Percentiles rank a stretch among this genome's conserved stretches.
Conservation (phyloP, 1,140 invertebrate genomes). For the Periplaneta americana region DNA sequence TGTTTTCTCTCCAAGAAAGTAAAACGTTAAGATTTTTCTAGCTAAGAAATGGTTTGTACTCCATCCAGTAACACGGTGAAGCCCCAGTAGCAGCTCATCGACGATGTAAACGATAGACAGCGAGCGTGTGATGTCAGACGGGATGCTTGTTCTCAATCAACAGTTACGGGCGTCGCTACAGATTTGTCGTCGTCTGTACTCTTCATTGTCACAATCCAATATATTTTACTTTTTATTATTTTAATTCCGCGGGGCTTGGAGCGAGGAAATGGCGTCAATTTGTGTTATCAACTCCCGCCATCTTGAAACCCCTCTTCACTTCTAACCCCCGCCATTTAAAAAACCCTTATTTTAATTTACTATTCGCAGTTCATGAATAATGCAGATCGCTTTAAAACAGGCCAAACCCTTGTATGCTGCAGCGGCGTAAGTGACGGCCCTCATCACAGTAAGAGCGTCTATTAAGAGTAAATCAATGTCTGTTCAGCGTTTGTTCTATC, state of each 20-base stretch:
- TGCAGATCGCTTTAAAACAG: neutral
- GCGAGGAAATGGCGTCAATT: neutral
- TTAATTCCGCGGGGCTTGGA: neutral
- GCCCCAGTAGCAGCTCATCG: no score
- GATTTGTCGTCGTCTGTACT: neutral
- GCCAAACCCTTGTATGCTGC: neutral
- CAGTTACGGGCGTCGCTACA: no score
- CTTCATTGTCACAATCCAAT: neutral
- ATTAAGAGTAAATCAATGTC: neutral
- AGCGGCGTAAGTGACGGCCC: neutral
- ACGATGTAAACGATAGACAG: no score
- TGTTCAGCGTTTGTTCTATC: neutral
- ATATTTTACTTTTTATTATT: neutral
- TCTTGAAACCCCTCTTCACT: neutral
- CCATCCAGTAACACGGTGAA: no score
- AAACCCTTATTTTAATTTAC: neutral
- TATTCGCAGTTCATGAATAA: neutral
- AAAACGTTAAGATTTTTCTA: no score
- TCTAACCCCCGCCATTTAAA: neutral
- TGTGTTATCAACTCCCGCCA: neutral
- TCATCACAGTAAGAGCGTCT: neutral
- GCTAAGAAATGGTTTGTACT: no score
- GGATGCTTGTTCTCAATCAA: no score
- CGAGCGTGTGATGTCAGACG: no score
- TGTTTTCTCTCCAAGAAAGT: no score